Conservation (phyloP, 37 sponge, comb jelly and placozoan species). For the Mnemiopsis leidyi region DNA sequence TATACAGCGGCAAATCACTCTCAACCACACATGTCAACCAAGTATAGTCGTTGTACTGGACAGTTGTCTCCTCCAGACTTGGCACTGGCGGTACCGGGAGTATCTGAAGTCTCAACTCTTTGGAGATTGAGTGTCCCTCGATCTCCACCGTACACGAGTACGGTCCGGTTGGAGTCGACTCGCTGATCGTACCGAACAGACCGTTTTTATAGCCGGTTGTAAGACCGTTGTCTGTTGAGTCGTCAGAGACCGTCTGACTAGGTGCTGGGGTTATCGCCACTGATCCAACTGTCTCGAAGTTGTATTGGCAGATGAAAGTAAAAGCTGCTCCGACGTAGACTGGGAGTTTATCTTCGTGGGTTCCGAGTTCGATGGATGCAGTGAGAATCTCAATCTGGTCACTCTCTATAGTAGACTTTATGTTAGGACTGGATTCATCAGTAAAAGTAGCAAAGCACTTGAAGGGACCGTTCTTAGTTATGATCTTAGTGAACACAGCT, state of each 20-base stretch:
- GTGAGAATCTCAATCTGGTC: background rate
- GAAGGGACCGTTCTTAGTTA: background rate
- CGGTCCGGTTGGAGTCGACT: background rate
- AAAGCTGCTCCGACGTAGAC: background rate
- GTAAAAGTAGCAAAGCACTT: background rate
- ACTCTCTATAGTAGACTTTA: background rate
- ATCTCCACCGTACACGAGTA: constrained; percentile 35
- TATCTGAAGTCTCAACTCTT: background rate
- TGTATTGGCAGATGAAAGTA: constrained; percentile 60
- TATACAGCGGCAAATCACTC: background rate
- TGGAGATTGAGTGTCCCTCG: background rate
- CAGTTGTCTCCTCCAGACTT: background rate
- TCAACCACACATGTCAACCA: background rate
- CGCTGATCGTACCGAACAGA: background rate
- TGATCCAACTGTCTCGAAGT: background rate
- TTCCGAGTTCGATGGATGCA: background rate
- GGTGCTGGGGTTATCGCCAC: background rate
- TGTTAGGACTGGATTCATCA: background rate
- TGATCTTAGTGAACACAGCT: constrained; percentile 7
- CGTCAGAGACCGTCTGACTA: background rate
- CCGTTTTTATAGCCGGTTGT: constrained; percentile 15
- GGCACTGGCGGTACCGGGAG: background rate
- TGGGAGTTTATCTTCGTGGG: background rate
- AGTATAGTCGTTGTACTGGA: background rate
- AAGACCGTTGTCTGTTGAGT: background rate